Conservation (phyloP, 2,888 invertebrate genomes). For the Volucella bombylans region DNA sequence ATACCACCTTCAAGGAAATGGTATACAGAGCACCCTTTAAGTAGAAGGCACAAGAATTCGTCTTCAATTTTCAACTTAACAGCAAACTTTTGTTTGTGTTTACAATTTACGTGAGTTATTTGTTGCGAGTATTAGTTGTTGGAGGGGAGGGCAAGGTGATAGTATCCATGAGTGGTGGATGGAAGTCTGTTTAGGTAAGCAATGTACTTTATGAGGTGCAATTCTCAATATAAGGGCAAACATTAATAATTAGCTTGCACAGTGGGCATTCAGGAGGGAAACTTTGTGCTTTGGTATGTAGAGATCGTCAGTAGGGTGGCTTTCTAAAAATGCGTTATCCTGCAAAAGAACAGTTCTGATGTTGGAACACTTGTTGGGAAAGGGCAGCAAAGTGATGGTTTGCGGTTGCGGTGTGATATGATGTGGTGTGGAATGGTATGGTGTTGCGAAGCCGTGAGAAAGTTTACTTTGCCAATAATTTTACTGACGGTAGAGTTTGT, state of each 20-base stretch:
- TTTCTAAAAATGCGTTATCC: no score
- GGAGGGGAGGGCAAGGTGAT: not conserved
- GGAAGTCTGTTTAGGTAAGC: not conserved
- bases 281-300: not conserved
- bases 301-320: no score
- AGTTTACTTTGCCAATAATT: not conserved
- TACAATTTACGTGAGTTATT: slow-evolving; percentile 62
- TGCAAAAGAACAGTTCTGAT: no score
- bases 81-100: slow-evolving; percentile 63
- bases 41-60: slow-evolving; percentile 66
- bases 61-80: slow-evolving; percentile 67
- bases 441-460: not conserved
- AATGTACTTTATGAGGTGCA: slow-evolving; percentile 7
- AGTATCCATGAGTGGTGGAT: not conserved
- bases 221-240: slow-evolving; percentile 16
- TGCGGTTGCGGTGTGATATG: no score
- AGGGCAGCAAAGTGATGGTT: no score
- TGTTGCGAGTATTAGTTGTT: slow-evolving; percentile 61
- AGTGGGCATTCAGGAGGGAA: slow-evolving; percentile 22
- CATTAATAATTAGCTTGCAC: slow-evolving; percentile 45
- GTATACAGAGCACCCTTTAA: slow-evolving; percentile 25
- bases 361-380: no score
- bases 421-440: not conserved
- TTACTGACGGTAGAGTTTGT: not conserved
- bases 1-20: slow-evolving; percentile 2